phyloP scores from a whole-genome alignment of 2,888 invertebrate genomes.

The Abrostola tripartita region DNA sequence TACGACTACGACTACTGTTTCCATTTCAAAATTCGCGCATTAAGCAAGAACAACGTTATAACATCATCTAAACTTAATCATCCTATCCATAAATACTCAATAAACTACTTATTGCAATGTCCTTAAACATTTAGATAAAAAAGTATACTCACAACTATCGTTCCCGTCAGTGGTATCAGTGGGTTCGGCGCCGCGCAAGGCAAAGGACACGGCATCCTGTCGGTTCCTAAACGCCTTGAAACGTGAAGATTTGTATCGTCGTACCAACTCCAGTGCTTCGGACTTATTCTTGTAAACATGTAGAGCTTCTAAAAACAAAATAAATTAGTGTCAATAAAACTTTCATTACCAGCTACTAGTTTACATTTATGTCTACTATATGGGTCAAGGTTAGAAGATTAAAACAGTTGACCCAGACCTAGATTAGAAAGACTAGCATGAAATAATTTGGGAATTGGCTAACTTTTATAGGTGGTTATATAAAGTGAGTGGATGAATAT shows the following conservation, averaged over 20 bases:
- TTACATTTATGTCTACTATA: neutral
- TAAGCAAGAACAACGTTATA: no score
- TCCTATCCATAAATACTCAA: no score
- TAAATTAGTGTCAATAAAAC: neutral
- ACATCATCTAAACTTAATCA: no score
- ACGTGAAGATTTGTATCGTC: slow-evolving; percentile 92
- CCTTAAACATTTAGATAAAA: neutral
- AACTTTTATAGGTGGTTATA: no score
- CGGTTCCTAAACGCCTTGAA: slow-evolving; percentile 93
- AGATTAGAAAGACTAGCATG: neutral
- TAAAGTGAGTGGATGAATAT: no score
- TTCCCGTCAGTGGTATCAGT: slow-evolving; percentile 80
- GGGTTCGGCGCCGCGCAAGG: slow-evolving; percentile 90
- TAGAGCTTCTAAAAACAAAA: slow-evolving; percentile 74
- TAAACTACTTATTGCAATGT: neutral
- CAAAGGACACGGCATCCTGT: slow-evolving; percentile 93
- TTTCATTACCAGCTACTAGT: neutral
- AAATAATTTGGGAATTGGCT: neutral
- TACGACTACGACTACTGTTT: no score
- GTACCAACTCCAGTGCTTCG: slow-evolving; percentile 93
- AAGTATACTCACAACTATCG: slow-evolving; percentile 76
- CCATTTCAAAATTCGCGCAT: no score
- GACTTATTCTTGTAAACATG: slow-evolving; percentile 91
- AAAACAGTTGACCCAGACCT: neutral
- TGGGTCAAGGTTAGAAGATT: neutral